These are phyloP conservation scores for Trogon melanurus DNA, from an alignment of 2,113 vertebrate species.

Conservation along the genomic window DNA sequence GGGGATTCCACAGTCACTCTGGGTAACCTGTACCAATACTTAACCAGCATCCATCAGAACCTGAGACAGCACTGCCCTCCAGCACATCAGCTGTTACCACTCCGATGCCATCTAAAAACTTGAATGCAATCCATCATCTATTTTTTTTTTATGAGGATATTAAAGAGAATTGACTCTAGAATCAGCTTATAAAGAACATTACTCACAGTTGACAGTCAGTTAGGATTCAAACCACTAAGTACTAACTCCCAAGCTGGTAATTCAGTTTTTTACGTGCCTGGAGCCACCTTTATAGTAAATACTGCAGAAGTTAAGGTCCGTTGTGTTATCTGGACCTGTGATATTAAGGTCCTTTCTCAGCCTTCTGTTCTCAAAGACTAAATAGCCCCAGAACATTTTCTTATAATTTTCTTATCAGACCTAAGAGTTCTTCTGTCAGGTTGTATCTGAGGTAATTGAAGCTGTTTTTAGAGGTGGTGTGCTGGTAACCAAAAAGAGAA, in stretches of 20 bases:
- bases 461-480: not conserved
- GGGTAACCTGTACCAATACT: not conserved
- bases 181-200: not conserved
- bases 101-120: not conserved
- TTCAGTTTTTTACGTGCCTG: not conserved
- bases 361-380: no score
- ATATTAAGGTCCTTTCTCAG: not conserved
- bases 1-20: not conserved
- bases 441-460: not conserved
- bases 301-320: not conserved
- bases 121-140: not conserved
- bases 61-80: not conserved
- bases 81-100: not conserved
- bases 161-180: not conserved
- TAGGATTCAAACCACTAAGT: not conserved
- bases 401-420: not conserved
- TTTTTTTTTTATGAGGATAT: not conserved
- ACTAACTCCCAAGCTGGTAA: not conserved
- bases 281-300: not conserved
- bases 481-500: not conserved
- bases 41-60: not conserved
- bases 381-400: not conserved
- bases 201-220: not conserved
- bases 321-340: not conserved
- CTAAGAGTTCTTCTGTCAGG: not conserved